phyloP scores from a whole-genome alignment of 2,797 vertebrate genomes.

The Pteropus rufus region DNA sequence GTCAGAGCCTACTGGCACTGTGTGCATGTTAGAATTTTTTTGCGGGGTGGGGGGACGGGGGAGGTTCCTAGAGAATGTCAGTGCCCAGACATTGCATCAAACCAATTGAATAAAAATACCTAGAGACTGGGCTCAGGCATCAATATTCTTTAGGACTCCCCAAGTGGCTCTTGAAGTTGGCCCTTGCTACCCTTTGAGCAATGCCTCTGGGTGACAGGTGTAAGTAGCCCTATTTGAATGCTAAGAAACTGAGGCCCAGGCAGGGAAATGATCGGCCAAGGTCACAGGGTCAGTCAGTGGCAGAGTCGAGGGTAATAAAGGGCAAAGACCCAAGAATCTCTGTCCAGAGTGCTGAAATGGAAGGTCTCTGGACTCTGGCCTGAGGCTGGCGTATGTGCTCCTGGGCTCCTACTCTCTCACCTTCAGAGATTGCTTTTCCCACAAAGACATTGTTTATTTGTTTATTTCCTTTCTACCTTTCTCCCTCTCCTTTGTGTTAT shows the following conservation, averaged over 20 bases:
- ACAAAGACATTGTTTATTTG: not conserved
- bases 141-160: not conserved
- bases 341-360: conserved; percentile 60
- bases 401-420: too few relatives aligned
- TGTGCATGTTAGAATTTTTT: not conserved
- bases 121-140: not conserved
- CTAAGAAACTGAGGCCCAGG: not conserved
- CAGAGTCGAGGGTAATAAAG: not conserved
- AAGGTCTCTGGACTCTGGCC: not conserved
- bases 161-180: not conserved
- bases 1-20: not conserved
- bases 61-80: not conserved
- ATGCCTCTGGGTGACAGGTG: not conserved
- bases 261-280: not conserved
- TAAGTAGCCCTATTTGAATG: not conserved
- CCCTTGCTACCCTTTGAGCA: not conserved
- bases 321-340: rapidly evolving
- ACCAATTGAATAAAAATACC: not conserved
- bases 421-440: not conserved
- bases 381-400: rapidly evolving
- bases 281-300: not conserved
- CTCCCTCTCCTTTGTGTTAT: not conserved
- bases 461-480: not conserved
- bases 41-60: rapidly evolving
- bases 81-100: not conserved